A percentile compares a stretch with the other conserved stretches of the same genome.
Evolutionary conservation across 2,113 vertebrate species (phyloP).

Genomic region (Tyto alba): DNA sequence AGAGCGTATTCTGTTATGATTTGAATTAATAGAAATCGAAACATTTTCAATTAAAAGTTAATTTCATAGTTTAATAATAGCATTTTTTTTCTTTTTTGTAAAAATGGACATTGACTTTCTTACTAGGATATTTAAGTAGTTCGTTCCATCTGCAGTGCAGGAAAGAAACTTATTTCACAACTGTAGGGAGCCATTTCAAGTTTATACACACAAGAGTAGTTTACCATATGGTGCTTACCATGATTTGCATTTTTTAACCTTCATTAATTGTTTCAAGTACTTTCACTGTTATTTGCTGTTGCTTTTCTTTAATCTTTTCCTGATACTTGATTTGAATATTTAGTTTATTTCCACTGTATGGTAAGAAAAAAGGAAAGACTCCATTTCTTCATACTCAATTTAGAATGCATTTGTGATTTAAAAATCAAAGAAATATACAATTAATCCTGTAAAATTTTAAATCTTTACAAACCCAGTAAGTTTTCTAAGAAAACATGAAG

Average conservation of each 20-base stretch:
- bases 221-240: conserved; percentile 32
- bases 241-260: conserved; percentile 52
- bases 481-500: background rate
- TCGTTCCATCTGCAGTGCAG: background rate
- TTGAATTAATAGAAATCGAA: background rate
- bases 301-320: conserved; percentile 4
- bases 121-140: background rate
- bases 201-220: conserved; percentile 7
- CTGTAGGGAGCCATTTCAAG: conserved; percentile 18
- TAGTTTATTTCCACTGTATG: background rate
- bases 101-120: background rate
- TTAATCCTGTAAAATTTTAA: background rate
- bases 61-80: background rate
- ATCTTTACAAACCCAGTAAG: background rate
- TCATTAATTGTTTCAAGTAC: conserved; percentile 55
- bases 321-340: conserved; percentile 4
- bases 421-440: background rate
- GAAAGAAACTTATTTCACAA: conserved; percentile 26
- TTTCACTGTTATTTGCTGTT: conserved; percentile 19
- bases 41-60: background rate
- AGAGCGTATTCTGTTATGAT: background rate
- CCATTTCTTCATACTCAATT: background rate
- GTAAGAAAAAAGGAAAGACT: background rate
- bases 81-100: background rate
- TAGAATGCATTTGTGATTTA: background rate